Percentiles rank a stretch among this genome's conserved stretches.
phyloP scores from a whole-genome alignment of 2,113 vertebrate genomes.

The Carassius gibelio region DNA sequence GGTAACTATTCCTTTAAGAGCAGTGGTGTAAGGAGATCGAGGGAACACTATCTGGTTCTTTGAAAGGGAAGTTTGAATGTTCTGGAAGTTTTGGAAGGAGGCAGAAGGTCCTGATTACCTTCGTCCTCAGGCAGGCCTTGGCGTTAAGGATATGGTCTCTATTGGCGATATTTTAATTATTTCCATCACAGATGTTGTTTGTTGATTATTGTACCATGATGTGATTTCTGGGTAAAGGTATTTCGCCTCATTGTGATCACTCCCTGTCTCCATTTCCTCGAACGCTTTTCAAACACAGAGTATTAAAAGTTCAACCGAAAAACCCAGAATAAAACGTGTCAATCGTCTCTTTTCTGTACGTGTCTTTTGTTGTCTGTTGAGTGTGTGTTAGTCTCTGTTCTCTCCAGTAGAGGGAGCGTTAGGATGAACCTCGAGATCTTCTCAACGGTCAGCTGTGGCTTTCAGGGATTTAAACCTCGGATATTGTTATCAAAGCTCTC shows the following conservation, averaged over 20 bases:
- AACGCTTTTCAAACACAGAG: neutral
- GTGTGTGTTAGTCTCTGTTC: neutral
- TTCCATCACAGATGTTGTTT: neutral
- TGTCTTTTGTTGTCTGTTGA: neutral
- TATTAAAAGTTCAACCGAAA: neutral
- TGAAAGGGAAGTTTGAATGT: conserved; percentile 10
- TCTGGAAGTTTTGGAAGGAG: conserved; percentile 25
- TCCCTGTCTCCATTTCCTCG: neutral
- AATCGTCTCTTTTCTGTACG: neutral
- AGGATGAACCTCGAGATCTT: neutral
- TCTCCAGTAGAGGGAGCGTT: neutral
- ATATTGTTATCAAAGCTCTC: neutral
- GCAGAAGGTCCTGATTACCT: neutral
- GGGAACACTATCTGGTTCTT: neutral
- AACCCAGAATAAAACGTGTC: conserved; percentile 27
- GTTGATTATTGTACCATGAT: neutral
- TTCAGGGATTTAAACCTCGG: no score
- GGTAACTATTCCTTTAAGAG: neutral
- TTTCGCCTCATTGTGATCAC: neutral
- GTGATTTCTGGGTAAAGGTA: conserved; percentile 11
- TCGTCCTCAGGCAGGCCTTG: neutral
- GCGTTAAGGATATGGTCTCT: neutral
- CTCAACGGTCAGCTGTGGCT: neutral
- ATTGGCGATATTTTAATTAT: neutral
- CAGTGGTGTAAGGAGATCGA: neutral